phyloP scores from a whole-genome alignment of 1,140 invertebrate species.

The Temnothorax curvispinosus region DNA sequence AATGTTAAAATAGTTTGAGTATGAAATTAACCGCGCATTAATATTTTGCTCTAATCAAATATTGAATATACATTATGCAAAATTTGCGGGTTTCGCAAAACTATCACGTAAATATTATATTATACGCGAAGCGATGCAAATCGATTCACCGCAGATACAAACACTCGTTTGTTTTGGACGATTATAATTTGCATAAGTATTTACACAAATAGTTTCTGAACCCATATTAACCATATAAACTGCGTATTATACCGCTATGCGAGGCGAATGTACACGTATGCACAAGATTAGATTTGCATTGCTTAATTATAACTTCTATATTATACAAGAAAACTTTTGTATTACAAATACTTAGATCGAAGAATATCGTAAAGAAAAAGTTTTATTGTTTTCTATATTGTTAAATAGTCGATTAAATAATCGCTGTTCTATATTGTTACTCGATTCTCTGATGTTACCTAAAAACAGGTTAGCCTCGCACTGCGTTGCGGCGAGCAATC shows the following conservation, averaged over 20 bases:
- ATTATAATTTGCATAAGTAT: slow-evolving; percentile 45
- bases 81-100: slow-evolving; percentile 2
- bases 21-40: background rate
- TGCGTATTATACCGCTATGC: background rate
- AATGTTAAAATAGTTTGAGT: background rate
- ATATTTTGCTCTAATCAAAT: background rate
- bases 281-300: background rate
- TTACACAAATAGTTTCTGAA: background rate
- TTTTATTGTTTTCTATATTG: background rate
- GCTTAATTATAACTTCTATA: background rate
- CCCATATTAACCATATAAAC: background rate
- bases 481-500: background rate
- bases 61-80: slow-evolving; percentile 7
- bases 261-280: background rate
- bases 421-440: slow-evolving; percentile 8
- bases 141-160: slow-evolving; percentile 6
- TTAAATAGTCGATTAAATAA: background rate
- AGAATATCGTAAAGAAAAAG: background rate
- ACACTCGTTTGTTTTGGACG: background rate
- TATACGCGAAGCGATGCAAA: background rate
- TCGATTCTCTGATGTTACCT: background rate
- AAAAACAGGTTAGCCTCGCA: background rate
- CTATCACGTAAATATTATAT: slow-evolving; percentile 8
- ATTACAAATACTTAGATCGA: background rate
- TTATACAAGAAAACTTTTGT: background rate